Evolutionary conservation across 2,888 invertebrate species (phyloP), one percentile per base, ranked within the genome.

Genomic region (Microctonus hyperodae): DNA sequence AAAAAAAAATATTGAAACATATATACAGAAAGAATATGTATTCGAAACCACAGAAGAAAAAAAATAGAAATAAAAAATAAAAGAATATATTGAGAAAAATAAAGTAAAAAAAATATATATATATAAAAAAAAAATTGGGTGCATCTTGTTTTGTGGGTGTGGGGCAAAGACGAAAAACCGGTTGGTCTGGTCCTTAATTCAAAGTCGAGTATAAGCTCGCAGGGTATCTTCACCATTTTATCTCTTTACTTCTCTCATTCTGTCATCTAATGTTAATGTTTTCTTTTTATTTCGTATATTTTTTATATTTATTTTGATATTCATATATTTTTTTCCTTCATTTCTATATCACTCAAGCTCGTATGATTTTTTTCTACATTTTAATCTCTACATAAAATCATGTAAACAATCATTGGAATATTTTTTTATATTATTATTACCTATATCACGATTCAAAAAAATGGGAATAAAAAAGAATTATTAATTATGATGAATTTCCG

Each of bases 181-280:
- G 74, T 74, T 71, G 70, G 70, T 73, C 74, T 74, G 74, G 74
- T 74, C 71, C 71, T 72, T 72, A 72, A 73, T 73, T 73, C 67
- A 69, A 68, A 69, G 70, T 67, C 69, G 69, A 61, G 64, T 61
- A 65, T 44, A 58, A 65, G 61, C 65, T 63, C 55, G 23, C 61
- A 61, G 51, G 61, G 37, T 61, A 56, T 67, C 66, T 60, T 44
- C 23, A 51, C 55, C 25, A 67, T 62, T 61, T 62, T 57, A 28
- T 67, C 55, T 60, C 55, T 60, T 51, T 61, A 57, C 56, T 51
- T 56, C 56, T 23, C 35, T 35, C 6, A 16, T 44, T 44, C 20
- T 44, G 44, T 44, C 44, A 50, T 20, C 25, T 20, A 48, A 48
- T 16, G 16, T 44, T 44, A 59, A 28, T 48, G 28, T 64, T 44